Evolutionary conservation across 2,113 vertebrate genomes (phyloP).

Genomic region (Ophthalmolycus amberensis): DNA sequence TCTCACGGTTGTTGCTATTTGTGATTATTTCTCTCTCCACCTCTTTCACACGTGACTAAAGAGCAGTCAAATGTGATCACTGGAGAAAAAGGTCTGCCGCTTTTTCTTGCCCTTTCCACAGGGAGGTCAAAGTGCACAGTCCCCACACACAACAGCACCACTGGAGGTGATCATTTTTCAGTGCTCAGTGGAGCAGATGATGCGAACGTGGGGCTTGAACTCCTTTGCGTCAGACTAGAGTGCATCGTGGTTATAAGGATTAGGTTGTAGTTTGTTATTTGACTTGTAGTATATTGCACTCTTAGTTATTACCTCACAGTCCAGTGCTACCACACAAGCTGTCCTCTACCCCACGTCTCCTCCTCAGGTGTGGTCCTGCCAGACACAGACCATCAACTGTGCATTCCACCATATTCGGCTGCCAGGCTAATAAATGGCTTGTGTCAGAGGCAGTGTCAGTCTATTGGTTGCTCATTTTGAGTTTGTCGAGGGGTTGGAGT

Average conservation of each 20-base stretch:
- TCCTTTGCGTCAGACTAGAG: constrained; percentile 22
- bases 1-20: background rate
- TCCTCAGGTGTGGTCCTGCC: constrained; percentile 74
- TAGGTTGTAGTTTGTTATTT: constrained; percentile 16
- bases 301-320: constrained; percentile 34
- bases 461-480: constrained; percentile 94
- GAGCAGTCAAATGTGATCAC: constrained; percentile 20
- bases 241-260: constrained; percentile 33
- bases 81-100: constrained; percentile 24
- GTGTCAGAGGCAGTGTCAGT: constrained; percentile 96
- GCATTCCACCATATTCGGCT: constrained; percentile 75
- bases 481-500: constrained; percentile 87
- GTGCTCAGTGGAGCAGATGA: constrained; percentile 69
- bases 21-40: background rate
- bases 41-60: background rate
- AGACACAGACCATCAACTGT: constrained; percentile 80
- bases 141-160: constrained; percentile 31
- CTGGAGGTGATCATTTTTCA: constrained; percentile 66
- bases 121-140: constrained; percentile 69
- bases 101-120: constrained; percentile 15
- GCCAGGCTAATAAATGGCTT: constrained; percentile 93
- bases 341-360: constrained; percentile 33
- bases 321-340: constrained; percentile 22
- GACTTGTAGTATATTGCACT: constrained; percentile 10
- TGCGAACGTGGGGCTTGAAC: constrained; percentile 56